Evolutionary conservation across 2,797 vertebrate species (phyloP).

Genomic region (Hemitrygon akajei): DNA sequence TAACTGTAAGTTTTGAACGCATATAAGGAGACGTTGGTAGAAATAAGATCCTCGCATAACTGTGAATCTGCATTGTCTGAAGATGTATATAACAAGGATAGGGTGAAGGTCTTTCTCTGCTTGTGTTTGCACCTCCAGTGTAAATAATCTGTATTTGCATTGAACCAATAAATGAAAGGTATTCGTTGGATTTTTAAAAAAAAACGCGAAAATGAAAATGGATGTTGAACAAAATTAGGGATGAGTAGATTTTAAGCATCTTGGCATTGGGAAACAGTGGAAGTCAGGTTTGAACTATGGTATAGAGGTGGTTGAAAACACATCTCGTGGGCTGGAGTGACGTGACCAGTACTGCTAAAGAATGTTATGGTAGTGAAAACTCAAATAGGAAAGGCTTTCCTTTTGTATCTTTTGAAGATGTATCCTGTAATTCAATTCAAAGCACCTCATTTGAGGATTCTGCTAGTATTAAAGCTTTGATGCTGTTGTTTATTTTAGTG

Average conservation of each 20-base stretch:
- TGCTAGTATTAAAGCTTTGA: not conserved
- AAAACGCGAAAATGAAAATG: not conserved
- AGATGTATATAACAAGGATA: no score
- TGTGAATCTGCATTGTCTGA: no score
- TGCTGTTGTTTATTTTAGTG: not conserved
- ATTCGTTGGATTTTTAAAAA: not conserved
- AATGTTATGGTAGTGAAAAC: not conserved
- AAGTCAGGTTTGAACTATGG: not conserved
- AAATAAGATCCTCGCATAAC: no score
- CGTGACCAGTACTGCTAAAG: not conserved
- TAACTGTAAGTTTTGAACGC: no score
- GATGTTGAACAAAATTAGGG: not conserved
- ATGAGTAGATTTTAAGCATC: not conserved
- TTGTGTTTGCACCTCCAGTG: not conserved
- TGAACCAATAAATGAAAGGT: not conserved
- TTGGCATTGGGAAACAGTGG: not conserved
- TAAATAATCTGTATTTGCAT: not conserved
- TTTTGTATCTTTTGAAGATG: no score
- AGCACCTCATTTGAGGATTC: not conserved
- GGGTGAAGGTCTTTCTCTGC: not conserved
- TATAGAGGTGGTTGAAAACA: no score
- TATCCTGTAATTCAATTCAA: not conserved
- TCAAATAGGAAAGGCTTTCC: not conserved
- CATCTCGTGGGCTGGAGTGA: not conserved
- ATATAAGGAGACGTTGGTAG: no score